phyloP scores from a whole-genome alignment of 2,797 vertebrate species.

The Odontamblyopus lacepedii region DNA sequence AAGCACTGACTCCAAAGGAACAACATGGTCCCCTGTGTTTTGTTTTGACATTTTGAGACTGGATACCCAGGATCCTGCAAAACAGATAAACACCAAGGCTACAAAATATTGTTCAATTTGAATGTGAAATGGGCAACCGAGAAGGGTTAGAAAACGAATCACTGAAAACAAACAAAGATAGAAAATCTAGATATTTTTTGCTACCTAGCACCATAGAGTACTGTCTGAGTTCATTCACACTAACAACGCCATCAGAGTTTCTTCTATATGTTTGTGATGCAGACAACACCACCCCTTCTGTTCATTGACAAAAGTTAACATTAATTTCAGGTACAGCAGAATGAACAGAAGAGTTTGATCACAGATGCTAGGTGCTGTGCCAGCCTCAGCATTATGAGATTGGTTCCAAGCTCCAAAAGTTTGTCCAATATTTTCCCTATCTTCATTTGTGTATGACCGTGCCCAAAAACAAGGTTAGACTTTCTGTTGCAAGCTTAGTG shows the following conservation, averaged over 20 bases:
- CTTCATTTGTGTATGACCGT: not conserved
- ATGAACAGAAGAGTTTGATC: not conserved
- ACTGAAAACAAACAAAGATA: not conserved
- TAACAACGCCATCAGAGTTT: not conserved
- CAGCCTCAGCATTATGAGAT: not conserved
- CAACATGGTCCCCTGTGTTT: not conserved
- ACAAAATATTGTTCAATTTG: not conserved
- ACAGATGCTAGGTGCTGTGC: not conserved
- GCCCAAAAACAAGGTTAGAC: not conserved
- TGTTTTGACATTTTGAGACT: constrained; percentile 1
- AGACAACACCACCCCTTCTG: not conserved
- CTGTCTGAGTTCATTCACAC: no score
- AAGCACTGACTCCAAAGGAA: not conserved
- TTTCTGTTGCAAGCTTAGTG: not conserved
- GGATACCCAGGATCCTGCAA: not conserved
- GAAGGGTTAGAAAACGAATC: not conserved
- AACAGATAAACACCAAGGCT: not conserved
- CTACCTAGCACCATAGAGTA: no score
- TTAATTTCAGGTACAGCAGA: not conserved
- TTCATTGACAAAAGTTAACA: not conserved
- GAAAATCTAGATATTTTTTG: no score
- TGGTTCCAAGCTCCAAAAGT: not conserved
- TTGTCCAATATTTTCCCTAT: not conserved
- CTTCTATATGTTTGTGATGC: not conserved
- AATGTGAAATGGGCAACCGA: not conserved